Evolutionary conservation across 2,888 invertebrate genomes (phyloP).

Genomic region (Papilio demoleus): DNA sequence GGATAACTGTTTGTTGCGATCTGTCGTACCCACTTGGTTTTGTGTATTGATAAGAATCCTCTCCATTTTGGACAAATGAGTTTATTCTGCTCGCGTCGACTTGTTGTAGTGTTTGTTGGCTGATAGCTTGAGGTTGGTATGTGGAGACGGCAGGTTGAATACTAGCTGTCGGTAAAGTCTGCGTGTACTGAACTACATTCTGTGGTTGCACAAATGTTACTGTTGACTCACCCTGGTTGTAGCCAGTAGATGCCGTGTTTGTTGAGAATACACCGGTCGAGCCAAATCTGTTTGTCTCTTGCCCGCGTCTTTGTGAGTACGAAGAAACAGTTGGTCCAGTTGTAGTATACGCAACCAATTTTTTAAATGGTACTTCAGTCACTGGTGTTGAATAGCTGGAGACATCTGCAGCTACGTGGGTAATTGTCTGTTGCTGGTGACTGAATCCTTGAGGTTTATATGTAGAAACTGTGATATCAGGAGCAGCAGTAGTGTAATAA

Average conservation of each 20-base stretch:
- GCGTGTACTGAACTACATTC: conserved; percentile 49
- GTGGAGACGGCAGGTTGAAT: conserved; percentile 56
- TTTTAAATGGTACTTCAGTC: conserved; percentile 71
- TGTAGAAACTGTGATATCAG: conserved; percentile 64
- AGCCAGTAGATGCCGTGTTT: conserved; percentile 34
- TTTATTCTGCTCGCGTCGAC: conserved; percentile 61
- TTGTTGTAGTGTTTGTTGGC: conserved; percentile 66
- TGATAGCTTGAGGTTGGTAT: conserved; percentile 62
- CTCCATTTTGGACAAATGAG: conserved; percentile 53
- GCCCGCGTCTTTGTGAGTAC: conserved; percentile 52
- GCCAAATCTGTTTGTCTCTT: conserved; percentile 61
- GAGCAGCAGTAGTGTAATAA: conserved; percentile 65
- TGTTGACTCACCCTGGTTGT: conserved; percentile 46
- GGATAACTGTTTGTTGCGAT: conserved; percentile 56
- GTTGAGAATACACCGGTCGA: conserved; percentile 38
- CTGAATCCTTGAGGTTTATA: conserved; percentile 67
- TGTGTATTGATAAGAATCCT: conserved; percentile 50
- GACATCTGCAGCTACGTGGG: conserved; percentile 61
- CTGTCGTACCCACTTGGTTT: conserved; percentile 62
- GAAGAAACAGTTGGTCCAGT: conserved; percentile 61
- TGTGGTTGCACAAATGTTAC: conserved; percentile 50
- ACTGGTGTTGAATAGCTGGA: conserved; percentile 68
- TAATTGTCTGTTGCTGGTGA: conserved; percentile 67
- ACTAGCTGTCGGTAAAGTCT: conserved; percentile 52
- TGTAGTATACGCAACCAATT: conserved; percentile 73